Evolutionary conservation across 2,797 vertebrate species (phyloP).

Genomic region (Xerus rutilus): DNA sequence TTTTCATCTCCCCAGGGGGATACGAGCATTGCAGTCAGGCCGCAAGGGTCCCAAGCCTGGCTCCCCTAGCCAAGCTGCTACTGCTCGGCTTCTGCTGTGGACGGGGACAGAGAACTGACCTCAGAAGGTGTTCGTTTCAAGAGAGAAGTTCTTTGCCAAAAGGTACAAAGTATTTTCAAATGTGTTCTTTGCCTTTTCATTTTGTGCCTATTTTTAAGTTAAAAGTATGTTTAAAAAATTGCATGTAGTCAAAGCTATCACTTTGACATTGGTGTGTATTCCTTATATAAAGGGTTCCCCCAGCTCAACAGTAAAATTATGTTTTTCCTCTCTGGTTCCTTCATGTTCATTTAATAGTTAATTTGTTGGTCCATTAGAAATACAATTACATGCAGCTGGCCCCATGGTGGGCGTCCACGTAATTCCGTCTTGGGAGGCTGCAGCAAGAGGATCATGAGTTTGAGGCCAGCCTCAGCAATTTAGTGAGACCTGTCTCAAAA

Average conservation of each 20-base stretch:
- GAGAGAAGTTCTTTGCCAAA: neutral
- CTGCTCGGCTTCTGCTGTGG: neutral
- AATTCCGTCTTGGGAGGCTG: neutral
- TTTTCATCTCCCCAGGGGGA: fast-evolving
- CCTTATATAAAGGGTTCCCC: neutral
- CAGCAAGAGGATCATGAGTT: neutral
- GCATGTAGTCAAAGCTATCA: neutral
- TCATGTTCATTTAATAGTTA: neutral
- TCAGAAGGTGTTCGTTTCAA: neutral
- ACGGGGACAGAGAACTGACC: neutral
- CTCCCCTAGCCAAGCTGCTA: neutral
- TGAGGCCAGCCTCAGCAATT: neutral
- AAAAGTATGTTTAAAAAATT: neutral
- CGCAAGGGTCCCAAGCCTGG: neutral
- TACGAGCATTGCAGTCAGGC: neutral
- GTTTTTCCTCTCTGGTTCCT: neutral
- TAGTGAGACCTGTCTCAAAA: neutral
- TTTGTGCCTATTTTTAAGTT: neutral
- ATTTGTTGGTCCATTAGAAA: neutral
- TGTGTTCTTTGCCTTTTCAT: neutral
- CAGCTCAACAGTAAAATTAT: neutral
- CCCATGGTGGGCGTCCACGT: too few relatives aligned
- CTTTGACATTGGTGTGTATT: neutral
- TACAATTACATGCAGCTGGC: neutral
- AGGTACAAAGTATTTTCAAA: neutral